Percentiles rank a stretch among this genome's conserved stretches.
These are phyloP conservation scores for Ormyrus pomaceus DNA, from an alignment of 2,888 invertebrate genomes.

Conservation along the genomic window DNA sequence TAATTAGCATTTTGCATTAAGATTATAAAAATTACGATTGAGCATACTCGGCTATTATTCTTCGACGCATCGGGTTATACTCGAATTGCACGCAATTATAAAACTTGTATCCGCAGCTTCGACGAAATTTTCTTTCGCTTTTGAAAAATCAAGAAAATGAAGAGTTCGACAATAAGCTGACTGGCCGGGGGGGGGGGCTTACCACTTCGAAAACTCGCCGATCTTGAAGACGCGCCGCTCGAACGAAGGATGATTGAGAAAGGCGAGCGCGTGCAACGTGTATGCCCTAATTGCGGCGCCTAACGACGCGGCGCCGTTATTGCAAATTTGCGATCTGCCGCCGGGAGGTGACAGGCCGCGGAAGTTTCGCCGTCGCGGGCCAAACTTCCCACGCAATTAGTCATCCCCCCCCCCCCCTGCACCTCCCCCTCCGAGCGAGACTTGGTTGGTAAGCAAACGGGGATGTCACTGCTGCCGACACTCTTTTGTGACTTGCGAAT, in stretches of 20 bases:
- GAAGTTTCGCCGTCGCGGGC: slow-evolving; percentile 6
- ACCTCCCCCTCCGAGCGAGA: background rate
- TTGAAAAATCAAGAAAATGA: no score
- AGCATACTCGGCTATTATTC: no score
- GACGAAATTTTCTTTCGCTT: no score
- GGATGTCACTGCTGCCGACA: background rate
- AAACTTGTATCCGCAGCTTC: no score
- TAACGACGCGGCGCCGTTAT: slow-evolving; percentile 37
- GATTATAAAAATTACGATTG: no score
- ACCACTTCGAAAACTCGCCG: background rate
- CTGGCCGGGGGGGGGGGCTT: background rate
- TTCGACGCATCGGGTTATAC: no score
- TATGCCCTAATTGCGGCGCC: slow-evolving; percentile 35
- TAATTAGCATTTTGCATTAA: slow-evolving; percentile 14
- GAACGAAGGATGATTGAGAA: slow-evolving; percentile 12
- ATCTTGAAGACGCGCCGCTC: background rate
- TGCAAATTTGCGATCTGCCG: slow-evolving; percentile 41
- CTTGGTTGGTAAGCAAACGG: background rate
- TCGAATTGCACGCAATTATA: no score
- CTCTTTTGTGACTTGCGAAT: no score
- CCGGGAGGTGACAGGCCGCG: background rate
- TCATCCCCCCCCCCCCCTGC: slow-evolving; percentile 8
- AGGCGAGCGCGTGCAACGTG: background rate
- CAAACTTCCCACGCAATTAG: slow-evolving; percentile 46
- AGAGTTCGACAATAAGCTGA: no score